These are phyloP conservation scores for Phaetusa simplex DNA, from an alignment of 2,113 vertebrate species.

Conservation along the genomic window DNA sequence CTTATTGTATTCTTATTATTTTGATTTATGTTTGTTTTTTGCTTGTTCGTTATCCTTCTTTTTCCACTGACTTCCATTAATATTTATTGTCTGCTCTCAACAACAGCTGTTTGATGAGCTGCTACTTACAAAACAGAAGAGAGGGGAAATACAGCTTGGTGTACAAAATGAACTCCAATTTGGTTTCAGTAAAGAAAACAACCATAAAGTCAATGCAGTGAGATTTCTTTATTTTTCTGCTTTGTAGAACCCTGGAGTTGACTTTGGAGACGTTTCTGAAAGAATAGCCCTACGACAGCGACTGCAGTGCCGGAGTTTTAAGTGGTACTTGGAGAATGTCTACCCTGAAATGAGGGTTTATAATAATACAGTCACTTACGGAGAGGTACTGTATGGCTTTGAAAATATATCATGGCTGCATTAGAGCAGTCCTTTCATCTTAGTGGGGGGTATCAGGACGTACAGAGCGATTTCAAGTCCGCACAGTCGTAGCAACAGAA, in stretches of 20 bases:
- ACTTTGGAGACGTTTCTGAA: slow-evolving; percentile 96
- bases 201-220: not conserved
- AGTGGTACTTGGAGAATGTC: slow-evolving; percentile 97
- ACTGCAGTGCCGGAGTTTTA: slow-evolving; percentile 92
- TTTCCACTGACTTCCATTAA: slow-evolving; percentile 15
- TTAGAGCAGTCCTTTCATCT: not conserved
- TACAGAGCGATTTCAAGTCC: not conserved
- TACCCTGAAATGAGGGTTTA: slow-evolving; percentile 98
- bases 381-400: slow-evolving; percentile 83
- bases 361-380: slow-evolving; percentile 96
- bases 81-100: slow-evolving; percentile 39
- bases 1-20: not conserved
- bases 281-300: slow-evolving; percentile 88
- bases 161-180: not conserved
- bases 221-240: not conserved
- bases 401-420: not conserved
- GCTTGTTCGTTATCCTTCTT: not conserved
- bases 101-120: slow-evolving; percentile 20
- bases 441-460: not conserved
- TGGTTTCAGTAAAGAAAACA: not conserved
- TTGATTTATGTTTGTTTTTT: not conserved
- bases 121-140: not conserved
- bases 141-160: not conserved
- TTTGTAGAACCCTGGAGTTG: slow-evolving; percentile 91
- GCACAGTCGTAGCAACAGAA: not conserved